Evolutionary conservation across 2,888 invertebrate species (phyloP).

Genomic region (Leucophenga maculata): DNA sequence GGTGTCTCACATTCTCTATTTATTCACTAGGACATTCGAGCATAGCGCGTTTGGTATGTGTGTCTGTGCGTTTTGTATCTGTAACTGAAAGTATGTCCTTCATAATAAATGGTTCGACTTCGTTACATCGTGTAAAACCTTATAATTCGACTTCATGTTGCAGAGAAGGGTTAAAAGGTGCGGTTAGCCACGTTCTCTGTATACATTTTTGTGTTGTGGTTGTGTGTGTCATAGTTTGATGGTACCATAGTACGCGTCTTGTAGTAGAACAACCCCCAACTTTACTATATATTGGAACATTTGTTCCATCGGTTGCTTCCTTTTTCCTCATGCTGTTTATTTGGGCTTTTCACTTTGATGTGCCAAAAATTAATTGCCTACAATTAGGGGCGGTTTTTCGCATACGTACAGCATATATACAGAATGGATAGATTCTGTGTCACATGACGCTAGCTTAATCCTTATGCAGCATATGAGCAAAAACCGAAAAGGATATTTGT

Average conservation of each 20-base stretch:
- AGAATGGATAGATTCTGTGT: not conserved
- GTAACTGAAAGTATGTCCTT: slow-evolving; percentile 18
- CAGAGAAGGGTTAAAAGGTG: slow-evolving; percentile 51
- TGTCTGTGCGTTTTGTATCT: not conserved
- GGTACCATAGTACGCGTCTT: slow-evolving; percentile 32
- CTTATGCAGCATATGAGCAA: slow-evolving; percentile 2
- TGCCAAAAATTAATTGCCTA: slow-evolving; percentile 69
- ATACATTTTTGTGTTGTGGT: slow-evolving; percentile 12
- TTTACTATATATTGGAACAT: not conserved
- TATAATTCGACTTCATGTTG: not conserved
- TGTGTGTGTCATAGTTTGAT: slow-evolving; percentile 23
- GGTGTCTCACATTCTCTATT: not conserved
- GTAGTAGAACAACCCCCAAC: slow-evolving; percentile 55
- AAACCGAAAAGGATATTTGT: slow-evolving; percentile 46
- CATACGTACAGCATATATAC: not conserved
- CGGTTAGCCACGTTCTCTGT: slow-evolving; percentile 53
- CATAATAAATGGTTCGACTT: slow-evolving; percentile 44
- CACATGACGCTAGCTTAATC: not conserved
- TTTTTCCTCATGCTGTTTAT: not conserved
- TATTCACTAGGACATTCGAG: not conserved
- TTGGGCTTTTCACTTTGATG: slow-evolving; percentile 53
- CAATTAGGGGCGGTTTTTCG: slow-evolving; percentile 57
- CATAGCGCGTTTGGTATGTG: not conserved
- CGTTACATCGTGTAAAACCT: not conserved
- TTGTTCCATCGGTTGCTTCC: not conserved